A percentile compares a stretch with the other conserved stretches of the same genome.
Conservation (phyloP, 2,888 invertebrate species). For the Electrophaes corylata region DNA sequence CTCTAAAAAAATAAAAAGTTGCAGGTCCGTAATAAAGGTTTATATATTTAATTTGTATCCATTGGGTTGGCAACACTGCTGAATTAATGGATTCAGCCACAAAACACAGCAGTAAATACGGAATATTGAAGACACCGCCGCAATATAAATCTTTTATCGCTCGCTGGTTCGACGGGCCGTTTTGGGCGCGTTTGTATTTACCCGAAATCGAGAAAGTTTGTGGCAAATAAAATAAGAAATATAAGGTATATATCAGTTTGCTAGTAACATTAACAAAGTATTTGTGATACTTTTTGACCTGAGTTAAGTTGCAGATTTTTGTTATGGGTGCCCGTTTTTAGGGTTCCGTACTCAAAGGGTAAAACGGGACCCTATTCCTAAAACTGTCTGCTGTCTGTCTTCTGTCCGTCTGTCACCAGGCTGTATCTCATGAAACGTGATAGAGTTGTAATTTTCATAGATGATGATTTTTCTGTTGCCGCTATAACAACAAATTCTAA, state of each 20-base stretch:
- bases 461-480: too few relatives aligned
- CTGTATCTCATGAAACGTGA: too few relatives aligned
- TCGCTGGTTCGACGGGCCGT: slow-evolving; percentile 27
- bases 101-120: slow-evolving; percentile 40
- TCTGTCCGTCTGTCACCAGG: too few relatives aligned
- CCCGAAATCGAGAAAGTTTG: slow-evolving; percentile 28
- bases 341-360: too few relatives aligned
- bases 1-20: neutral
- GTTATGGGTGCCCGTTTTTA: too few relatives aligned
- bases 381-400: too few relatives aligned
- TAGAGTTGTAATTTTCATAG: too few relatives aligned
- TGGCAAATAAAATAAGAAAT: slow-evolving; percentile 36
- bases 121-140: slow-evolving; percentile 40
- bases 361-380: too few relatives aligned
- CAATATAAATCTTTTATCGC: slow-evolving; percentile 38
- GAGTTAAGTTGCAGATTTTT: too few relatives aligned
- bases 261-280: slow-evolving; percentile 27
- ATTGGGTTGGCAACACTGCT: slow-evolving; percentile 44
- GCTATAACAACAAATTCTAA: too few relatives aligned
- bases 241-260: slow-evolving; percentile 34
- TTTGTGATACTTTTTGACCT: slow-evolving; percentile 12
- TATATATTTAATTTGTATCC: slow-evolving; percentile 48
- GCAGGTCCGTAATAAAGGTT: slow-evolving; percentile 31
- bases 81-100: slow-evolving; percentile 45
- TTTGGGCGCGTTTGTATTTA: slow-evolving; percentile 30